phyloP scores from a whole-genome alignment of 1,140 invertebrate genomes.

The Bombus confusus region DNA sequence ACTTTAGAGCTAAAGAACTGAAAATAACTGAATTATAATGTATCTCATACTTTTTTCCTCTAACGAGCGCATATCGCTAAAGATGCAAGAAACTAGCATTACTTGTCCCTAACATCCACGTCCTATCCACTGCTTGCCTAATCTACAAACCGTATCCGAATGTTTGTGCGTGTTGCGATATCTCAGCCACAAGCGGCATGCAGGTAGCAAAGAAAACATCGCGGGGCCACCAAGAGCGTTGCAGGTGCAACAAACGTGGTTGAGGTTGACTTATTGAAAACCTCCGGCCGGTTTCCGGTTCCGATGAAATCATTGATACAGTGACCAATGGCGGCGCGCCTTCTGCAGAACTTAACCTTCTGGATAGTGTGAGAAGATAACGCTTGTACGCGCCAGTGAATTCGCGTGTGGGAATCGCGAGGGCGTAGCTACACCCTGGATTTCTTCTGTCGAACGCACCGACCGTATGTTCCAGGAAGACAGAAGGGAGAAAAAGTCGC shows the following conservation, averaged over 20 bases:
- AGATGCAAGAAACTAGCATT: not conserved
- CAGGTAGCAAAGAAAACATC: not conserved
- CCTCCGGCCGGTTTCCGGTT: slow-evolving; percentile 36
- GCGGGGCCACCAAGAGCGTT: not conserved
- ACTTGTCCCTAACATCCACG: not conserved
- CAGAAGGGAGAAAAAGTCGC: not conserved
- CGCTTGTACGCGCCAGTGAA: slow-evolving; percentile 45
- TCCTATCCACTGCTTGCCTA: too few species aligned
- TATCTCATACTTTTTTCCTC: too few species aligned
- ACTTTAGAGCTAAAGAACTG: too few species aligned
- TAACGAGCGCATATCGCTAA: too few species aligned
- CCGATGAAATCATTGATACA: slow-evolving; percentile 54
- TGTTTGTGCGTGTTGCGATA: not conserved
- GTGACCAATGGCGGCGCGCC: slow-evolving; percentile 9
- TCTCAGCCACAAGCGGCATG: not conserved
- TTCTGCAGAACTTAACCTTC: slow-evolving; percentile 23
- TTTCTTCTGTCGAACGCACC: slow-evolving; percentile 28
- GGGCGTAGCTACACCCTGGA: slow-evolving; percentile 37
- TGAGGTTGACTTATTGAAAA: slow-evolving; percentile 38
- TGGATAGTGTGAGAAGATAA: slow-evolving; percentile 53
- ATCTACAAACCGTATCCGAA: not conserved
- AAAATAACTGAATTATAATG: too few species aligned
- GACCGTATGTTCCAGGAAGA: slow-evolving; percentile 1
- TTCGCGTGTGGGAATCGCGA: slow-evolving; percentile 58
- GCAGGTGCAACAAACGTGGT: slow-evolving; percentile 11